phyloP scores from a whole-genome alignment of 2,888 invertebrate species.

The Archips xylosteana region DNA sequence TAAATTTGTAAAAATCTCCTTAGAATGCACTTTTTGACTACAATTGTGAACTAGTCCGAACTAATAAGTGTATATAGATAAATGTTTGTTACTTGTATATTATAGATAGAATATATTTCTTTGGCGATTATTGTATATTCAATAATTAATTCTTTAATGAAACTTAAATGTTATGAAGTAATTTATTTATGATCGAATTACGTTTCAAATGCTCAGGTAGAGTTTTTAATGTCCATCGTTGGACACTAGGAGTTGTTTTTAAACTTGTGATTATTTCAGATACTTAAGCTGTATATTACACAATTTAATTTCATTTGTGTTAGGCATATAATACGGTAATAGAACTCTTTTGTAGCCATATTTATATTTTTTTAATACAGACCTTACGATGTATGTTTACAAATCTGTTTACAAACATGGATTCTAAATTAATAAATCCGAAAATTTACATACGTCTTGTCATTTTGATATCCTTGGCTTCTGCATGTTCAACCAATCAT shows the following conservation, averaged over 20 bases:
- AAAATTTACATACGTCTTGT: constrained; percentile 54
- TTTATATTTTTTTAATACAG: constrained; percentile 82
- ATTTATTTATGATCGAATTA: constrained; percentile 76
- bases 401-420: constrained; percentile 81
- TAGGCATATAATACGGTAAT: constrained; percentile 70
- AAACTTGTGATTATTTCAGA: constrained; percentile 62
- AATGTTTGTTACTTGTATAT: constrained; percentile 85
- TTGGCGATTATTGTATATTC: constrained; percentile 80
- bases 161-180: constrained; percentile 70
- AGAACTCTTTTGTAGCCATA: constrained; percentile 79
- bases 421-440: constrained; percentile 84
- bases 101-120: constrained; percentile 85
- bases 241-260: constrained; percentile 58
- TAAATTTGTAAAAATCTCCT: constrained; percentile 74
- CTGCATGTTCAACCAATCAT: background rate
- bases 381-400: constrained; percentile 80
- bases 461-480: constrained; percentile 33
- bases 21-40: constrained; percentile 72
- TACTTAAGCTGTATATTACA: constrained; percentile 69
- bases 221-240: constrained; percentile 59
- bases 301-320: constrained; percentile 62
- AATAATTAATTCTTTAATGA: constrained; percentile 74
- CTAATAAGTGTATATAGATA: constrained; percentile 84
- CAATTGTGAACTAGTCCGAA: constrained; percentile 83
- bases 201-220: constrained; percentile 76